Evolutionary conservation across 2,797 vertebrate species (phyloP), one percentile per base, ranked within the genome.

Genomic region (Myotis planiceps): DNA sequence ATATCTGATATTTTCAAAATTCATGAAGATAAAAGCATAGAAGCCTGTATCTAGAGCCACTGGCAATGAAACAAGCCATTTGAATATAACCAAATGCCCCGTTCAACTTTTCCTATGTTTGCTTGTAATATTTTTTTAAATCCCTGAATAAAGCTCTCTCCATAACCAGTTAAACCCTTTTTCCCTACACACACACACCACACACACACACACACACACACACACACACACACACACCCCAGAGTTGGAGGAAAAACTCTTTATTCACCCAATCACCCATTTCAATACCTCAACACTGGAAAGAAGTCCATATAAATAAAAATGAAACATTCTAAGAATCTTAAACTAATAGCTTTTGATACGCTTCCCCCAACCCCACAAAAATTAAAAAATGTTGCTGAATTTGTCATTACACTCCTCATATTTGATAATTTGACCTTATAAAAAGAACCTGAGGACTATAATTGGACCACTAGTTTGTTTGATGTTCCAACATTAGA

Each of bases 261-360:
- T 66, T 74, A 58, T 21, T 55, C 14, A 55, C 1, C 12, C 34
- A 32, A 63, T 0, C 3, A 14, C 12, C 5, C 5, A 27, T 53
- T 42, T 71, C 5, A 51, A 63, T 60, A 79, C 51, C 51, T 94
- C 85, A 86, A 74, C 90, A 90, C 16, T 51, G 23, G 47, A 87
- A 16, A 32, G 18, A 55, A 71, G 5, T 53, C 27, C 42, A 79
- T 27, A 45, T 55, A 72, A 69, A 69, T 9, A 1, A 63, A 85
- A 86, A 81, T 49, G 32, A 88, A 95, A 60, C 25, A 66, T 15
- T 90, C 81, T 34, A 37, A 85, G 42, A 89, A 86, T 76, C 21
- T 51, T 9, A 90, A 27, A 23, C 34, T n/a, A 74, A 23, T 3
- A 7, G 14, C 34, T 55, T 75, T 94, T 12, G 18, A 6, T n/a